phyloP scores from a whole-genome alignment of 2,888 invertebrate species.

The Volucella inanis region DNA sequence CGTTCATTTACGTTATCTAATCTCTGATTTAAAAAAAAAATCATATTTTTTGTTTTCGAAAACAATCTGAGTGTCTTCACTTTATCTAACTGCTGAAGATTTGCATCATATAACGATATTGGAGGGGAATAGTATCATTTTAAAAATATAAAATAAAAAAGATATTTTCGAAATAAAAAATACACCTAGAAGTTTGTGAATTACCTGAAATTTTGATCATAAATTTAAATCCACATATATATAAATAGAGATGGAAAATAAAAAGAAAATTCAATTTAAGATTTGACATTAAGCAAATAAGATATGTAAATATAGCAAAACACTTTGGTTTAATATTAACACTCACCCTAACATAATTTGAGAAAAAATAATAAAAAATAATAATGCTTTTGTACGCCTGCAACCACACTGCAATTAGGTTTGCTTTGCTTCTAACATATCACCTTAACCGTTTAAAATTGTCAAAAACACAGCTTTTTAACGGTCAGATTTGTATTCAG shows the following conservation, averaged over 20 bases:
- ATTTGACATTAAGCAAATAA: not conserved
- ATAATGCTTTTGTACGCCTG: conserved; percentile 50
- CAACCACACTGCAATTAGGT: conserved; percentile 70
- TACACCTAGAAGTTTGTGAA: conserved; percentile 2
- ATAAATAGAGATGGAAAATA: no score
- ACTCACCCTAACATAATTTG: not conserved
- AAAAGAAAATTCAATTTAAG: conserved; percentile 44
- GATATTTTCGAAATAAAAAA: conserved; percentile 13
- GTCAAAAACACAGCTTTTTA: conserved; percentile 8
- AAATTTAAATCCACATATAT: not conserved
- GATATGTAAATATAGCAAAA: not conserved
- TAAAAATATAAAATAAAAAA: conserved; percentile 10
- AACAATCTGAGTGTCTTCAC: conserved; percentile 25
- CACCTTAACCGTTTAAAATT: conserved; percentile 39
- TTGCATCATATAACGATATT: conserved; percentile 5
- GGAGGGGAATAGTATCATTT: not conserved
- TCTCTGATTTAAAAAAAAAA: conserved; percentile 8
- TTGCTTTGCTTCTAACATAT: conserved; percentile 57
- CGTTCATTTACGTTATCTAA: not conserved
- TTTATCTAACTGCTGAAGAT: not conserved
- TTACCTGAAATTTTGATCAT: conserved; percentile 28
- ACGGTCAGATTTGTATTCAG: not conserved
- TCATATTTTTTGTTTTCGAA: conserved; percentile 7
- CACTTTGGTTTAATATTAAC: not conserved
- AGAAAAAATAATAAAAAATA: conserved; percentile 12